phyloP scores from a whole-genome alignment of 2,888 invertebrate species.

The Aphodius sticticus region DNA sequence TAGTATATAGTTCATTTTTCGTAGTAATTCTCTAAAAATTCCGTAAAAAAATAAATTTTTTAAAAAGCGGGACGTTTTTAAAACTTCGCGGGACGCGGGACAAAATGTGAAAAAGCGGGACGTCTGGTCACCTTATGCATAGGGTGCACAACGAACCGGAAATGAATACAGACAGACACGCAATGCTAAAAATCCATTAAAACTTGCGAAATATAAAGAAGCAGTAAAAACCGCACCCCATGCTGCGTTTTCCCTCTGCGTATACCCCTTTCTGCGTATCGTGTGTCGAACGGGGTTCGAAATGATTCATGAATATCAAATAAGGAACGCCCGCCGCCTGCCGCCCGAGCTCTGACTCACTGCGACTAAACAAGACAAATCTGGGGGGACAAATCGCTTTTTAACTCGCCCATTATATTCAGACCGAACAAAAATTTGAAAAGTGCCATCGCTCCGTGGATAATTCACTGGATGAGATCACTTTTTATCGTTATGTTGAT shows the following conservation, averaged over 20 bases:
- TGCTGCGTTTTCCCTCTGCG: neutral
- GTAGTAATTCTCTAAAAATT: no score
- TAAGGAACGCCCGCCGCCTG: neutral
- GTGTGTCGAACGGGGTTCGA: slow-evolving; percentile 4
- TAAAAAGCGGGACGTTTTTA: no score
- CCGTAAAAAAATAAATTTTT: no score
- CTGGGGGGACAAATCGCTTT: neutral
- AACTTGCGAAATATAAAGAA: neutral
- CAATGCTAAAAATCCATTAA: neutral
- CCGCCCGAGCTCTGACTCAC: neutral
- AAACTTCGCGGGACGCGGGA: no score
- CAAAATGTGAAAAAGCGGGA: no score
- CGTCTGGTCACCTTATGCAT: no score
- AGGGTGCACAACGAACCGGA: neutral
- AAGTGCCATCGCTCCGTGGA: neutral
- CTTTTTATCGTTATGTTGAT: neutral
- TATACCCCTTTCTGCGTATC: slow-evolving; percentile 4
- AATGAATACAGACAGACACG: neutral
- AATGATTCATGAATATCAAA: slow-evolving; percentile 4
- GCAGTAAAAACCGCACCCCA: neutral
- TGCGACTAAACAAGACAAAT: neutral
- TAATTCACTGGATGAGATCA: neutral
- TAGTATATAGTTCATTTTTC: no score
- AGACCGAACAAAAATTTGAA: neutral
- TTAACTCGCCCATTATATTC: neutral